A percentile compares a stretch with the other conserved stretches of the same genome.
Conservation (phyloP, 2,113 vertebrate genomes). For the Megatriorchis doriae region DNA sequence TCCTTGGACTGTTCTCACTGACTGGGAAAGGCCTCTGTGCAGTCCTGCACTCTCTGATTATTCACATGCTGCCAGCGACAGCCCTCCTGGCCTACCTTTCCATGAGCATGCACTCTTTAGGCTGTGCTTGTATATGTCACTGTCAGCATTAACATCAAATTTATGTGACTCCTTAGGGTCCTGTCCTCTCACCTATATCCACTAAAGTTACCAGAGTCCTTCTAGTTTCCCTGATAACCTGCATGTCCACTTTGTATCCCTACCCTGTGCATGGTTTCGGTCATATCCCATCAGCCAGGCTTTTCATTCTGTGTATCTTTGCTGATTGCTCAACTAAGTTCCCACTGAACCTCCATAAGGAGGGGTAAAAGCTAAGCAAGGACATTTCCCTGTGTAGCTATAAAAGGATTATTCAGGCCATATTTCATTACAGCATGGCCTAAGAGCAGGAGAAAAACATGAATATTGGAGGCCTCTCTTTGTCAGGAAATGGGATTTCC, state of each 20-base stretch:
- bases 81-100: neutral
- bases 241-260: neutral
- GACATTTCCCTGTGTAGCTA: neutral
- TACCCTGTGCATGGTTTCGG: neutral
- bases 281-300: neutral
- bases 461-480: neutral
- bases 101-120: neutral
- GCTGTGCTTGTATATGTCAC: neutral
- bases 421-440: neutral
- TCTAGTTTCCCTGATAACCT: neutral
- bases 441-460: constrained; percentile 15
- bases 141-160: neutral
- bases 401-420: neutral
- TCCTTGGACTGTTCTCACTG: neutral
- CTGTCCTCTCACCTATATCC: neutral
- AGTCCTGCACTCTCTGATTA: neutral
- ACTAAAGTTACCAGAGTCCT: neutral
- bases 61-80: neutral
- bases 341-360: neutral
- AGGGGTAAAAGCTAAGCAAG: neutral
- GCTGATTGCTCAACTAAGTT: neutral
- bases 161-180: neutral
- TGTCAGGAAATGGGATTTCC: constrained; percentile 56
- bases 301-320: neutral
- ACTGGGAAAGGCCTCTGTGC: neutral